Evolutionary conservation across 2,113 vertebrate genomes (phyloP).

Genomic region (Gavialis gangeticus): DNA sequence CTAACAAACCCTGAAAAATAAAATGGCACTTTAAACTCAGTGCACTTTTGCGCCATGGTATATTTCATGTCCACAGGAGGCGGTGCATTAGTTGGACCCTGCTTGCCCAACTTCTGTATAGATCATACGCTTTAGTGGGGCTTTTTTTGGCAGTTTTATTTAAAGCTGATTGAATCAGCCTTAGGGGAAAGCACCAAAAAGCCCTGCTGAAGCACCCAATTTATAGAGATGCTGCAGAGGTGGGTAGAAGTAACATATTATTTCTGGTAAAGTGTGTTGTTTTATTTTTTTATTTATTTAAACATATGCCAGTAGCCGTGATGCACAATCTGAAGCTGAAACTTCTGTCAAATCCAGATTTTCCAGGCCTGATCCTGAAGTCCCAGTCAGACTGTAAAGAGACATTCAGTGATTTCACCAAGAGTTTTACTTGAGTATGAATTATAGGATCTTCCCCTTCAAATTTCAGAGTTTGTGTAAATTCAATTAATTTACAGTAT

Average conservation of each 20-base stretch:
- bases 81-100: too few species aligned
- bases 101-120: too few species aligned
- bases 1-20: too few species aligned
- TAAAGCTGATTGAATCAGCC: too few species aligned
- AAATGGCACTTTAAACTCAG: too few species aligned
- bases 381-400: neutral
- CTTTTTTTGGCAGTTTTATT: too few species aligned
- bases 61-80: too few species aligned
- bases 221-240: too few species aligned
- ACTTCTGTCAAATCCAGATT: neutral
- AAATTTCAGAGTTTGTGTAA: neutral
- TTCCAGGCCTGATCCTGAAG: rapidly evolving
- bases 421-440: neutral
- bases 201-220: too few species aligned
- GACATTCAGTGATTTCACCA: neutral
- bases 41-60: too few species aligned
- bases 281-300: neutral
- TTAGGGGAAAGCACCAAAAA: too few species aligned
- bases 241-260: neutral
- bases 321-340: neutral
- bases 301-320: neutral
- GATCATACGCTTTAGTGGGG: too few species aligned
- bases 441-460: neutral
- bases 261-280: neutral
- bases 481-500: neutral